These are phyloP conservation scores for Acanthaster planci DNA, from an alignment of 35 echinoderm and acorn worm genomes.

Conservation along the genomic window DNA sequence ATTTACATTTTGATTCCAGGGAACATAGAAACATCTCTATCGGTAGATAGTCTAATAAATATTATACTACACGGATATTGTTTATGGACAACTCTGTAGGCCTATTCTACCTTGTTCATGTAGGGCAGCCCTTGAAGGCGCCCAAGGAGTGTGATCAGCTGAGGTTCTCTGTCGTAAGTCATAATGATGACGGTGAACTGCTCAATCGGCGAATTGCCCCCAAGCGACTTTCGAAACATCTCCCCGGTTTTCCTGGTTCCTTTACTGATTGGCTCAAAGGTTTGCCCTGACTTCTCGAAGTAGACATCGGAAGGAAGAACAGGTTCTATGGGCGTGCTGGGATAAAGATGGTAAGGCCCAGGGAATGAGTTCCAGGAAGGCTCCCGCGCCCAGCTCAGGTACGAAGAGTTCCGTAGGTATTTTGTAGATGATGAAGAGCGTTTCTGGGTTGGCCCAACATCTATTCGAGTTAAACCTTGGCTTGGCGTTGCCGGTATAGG, in stretches of 20 bases:
- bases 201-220: neutral
- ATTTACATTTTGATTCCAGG: too few species aligned
- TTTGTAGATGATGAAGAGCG: constrained; percentile 69
- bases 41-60: too few species aligned
- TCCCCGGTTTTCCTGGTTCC: constrained; percentile 76
- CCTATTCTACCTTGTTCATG: constrained; percentile 83
- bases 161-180: too few species aligned
- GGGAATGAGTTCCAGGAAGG: too few species aligned
- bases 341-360: constrained; percentile 64
- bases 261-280: constrained; percentile 72
- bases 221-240: constrained; percentile 74
- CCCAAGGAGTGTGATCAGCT: too few species aligned
- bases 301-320: constrained; percentile 72
- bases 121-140: constrained; percentile 83
- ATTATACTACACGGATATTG: too few species aligned
- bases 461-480: constrained; percentile 53
- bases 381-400: constrained; percentile 44
- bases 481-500: constrained; percentile 35
- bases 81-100: too few species aligned
- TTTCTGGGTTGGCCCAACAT: too few species aligned
- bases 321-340: constrained; percentile 67
- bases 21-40: too few species aligned
- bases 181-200: neutral
- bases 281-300: constrained; percentile 57
- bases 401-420: constrained; percentile 77